Conservation (phyloP, 2,113 vertebrate species). For the Conger conger region DNA sequence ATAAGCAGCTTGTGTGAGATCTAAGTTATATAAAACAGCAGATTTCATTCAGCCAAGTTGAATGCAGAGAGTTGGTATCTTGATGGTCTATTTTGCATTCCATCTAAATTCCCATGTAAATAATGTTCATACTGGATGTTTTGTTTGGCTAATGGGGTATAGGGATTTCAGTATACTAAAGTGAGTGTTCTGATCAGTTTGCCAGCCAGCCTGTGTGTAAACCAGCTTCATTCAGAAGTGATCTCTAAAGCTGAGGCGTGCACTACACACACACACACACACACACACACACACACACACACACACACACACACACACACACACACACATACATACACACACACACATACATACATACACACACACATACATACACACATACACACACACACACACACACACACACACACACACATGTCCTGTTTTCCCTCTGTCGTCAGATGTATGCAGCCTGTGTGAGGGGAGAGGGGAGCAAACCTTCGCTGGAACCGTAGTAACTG, state of each 20-base stretch:
- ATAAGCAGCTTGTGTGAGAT: no score
- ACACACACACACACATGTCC: not conserved
- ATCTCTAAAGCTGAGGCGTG: slow-evolving; percentile 27
- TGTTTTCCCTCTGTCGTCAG: slow-evolving; percentile 63
- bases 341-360: not conserved
- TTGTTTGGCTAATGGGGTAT: not conserved
- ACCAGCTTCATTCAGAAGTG: not conserved
- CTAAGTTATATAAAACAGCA: no score
- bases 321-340: not conserved
- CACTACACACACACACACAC: slow-evolving; percentile 23
- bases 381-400: not conserved
- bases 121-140: not conserved
- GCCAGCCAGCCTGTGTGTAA: not conserved
- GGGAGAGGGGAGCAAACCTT: slow-evolving; percentile 67
- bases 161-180: not conserved
- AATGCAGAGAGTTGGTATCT: no score
- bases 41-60: no score
- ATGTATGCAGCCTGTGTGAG: slow-evolving; percentile 71
- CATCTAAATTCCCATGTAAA: no score
- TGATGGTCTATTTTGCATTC: no score
- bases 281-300: slow-evolving; percentile 14
- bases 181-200: not conserved
- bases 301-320: not conserved
- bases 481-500: slow-evolving; percentile 69
- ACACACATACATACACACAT: not conserved